Evolutionary conservation across 2,888 invertebrate genomes (phyloP).

Genomic region (Drosophila anomelani): DNA sequence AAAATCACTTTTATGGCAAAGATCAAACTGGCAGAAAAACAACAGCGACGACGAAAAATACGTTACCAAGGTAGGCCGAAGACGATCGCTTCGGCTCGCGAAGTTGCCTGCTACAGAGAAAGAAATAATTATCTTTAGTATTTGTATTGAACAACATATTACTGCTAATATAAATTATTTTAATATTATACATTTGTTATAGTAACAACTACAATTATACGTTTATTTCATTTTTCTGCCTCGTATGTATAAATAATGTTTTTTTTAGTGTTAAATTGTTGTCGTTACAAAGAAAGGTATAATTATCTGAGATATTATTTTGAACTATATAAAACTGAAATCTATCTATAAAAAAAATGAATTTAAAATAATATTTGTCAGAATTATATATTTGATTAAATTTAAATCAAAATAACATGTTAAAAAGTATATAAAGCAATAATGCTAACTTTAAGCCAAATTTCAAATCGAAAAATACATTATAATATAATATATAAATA

Average conservation of each 20-base stretch:
- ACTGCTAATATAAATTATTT: not conserved
- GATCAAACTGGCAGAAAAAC: constrained; percentile 72
- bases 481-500: not conserved
- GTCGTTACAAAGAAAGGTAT: too few relatives aligned
- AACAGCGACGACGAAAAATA: constrained; percentile 63
- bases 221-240: not conserved
- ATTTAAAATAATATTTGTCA: too few relatives aligned
- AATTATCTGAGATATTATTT: too few relatives aligned
- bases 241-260: not conserved
- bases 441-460: too few relatives aligned
- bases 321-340: too few relatives aligned
- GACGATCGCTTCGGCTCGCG: constrained; percentile 39
- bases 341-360: too few relatives aligned
- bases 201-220: too few relatives aligned
- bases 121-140: not conserved
- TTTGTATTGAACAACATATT: not conserved
- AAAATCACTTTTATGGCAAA: constrained; percentile 79
- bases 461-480: too few relatives aligned
- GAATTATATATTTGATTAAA: too few relatives aligned
- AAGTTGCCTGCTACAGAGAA: constrained; percentile 12
- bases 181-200: not conserved
- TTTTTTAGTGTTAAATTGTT: too few relatives aligned
- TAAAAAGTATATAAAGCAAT: too few relatives aligned
- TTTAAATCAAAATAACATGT: too few relatives aligned
- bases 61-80: constrained; percentile 77